phyloP scores from a whole-genome alignment of 2,888 invertebrate species.

The Timema cristinae region DNA sequence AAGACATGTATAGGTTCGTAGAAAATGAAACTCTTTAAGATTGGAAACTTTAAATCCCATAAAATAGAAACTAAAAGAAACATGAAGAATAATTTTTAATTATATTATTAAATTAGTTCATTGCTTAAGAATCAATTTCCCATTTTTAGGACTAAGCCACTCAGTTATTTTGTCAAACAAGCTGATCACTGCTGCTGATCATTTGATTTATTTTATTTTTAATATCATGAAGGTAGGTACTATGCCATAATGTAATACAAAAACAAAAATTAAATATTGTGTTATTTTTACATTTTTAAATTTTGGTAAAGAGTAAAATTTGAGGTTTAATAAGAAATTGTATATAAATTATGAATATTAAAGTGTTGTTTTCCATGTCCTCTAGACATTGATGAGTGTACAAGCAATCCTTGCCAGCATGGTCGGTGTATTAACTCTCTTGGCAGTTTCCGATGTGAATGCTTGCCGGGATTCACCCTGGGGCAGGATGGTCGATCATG shows the following conservation, averaged over 20 bases:
- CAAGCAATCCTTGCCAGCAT: slow-evolving; percentile 59
- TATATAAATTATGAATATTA: background rate
- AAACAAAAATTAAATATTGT: background rate
- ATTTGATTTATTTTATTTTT: too few relatives aligned
- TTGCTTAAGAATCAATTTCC: too few relatives aligned
- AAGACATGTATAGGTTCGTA: slow-evolving; percentile 57
- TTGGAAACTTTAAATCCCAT: background rate
- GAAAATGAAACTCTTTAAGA: slow-evolving; percentile 10
- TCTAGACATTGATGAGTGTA: slow-evolving; percentile 66
- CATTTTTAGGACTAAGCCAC: too few relatives aligned
- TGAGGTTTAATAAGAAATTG: too few relatives aligned
- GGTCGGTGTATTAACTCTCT: slow-evolving; percentile 65
- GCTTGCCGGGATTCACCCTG: slow-evolving; percentile 61
- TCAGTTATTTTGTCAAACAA: too few relatives aligned
- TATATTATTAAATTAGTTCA: too few relatives aligned
- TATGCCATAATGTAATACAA: background rate
- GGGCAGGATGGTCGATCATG: slow-evolving; percentile 77
- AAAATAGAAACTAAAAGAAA: too few relatives aligned
- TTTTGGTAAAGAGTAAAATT: background rate
- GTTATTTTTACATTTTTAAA: background rate
- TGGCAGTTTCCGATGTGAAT: slow-evolving; percentile 68
- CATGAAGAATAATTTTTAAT: too few relatives aligned
- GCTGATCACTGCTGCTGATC: too few relatives aligned
- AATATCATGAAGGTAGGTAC: too few relatives aligned
- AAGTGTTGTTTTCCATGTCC: slow-evolving; percentile 20